These are phyloP conservation scores for Sarcophilus harrisii DNA, from an alignment of 2,797 vertebrate species.

Conservation along the genomic window DNA sequence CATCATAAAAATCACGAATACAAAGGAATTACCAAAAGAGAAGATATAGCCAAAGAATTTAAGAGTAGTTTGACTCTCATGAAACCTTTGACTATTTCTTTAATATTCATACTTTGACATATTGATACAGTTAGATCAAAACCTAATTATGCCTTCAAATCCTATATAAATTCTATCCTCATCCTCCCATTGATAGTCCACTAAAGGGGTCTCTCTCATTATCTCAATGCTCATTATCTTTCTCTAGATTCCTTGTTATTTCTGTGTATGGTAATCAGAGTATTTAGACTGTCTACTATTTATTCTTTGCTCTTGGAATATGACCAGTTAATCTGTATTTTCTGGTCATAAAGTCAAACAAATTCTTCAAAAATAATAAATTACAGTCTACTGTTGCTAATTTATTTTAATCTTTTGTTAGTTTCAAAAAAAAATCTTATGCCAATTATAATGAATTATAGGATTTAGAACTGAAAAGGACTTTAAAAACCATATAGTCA, in stretches of 20 bases:
- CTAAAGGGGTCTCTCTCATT: not conserved
- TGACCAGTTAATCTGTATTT: not conserved
- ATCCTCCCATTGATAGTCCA: not conserved
- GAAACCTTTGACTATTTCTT: slow-evolving; percentile 89
- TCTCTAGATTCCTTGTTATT: slow-evolving; percentile 9
- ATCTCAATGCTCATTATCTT: slow-evolving; percentile 13
- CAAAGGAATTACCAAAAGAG: slow-evolving; percentile 62
- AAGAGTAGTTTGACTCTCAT: slow-evolving; percentile 87
- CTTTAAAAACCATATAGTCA: not conserved
- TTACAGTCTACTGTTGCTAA: not conserved
- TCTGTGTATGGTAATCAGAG: not conserved
- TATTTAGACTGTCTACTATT: not conserved
- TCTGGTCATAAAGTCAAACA: not conserved
- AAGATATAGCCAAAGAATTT: slow-evolving; percentile 82
- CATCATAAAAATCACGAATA: not conserved
- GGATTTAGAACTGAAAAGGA: not conserved
- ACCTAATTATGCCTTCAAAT: not conserved
- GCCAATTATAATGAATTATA: not conserved
- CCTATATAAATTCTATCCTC: not conserved
- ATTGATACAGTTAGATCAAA: not conserved
- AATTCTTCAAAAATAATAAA: not conserved
- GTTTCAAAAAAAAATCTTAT: not conserved
- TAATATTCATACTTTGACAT: slow-evolving; percentile 75
- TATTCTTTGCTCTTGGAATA: not conserved
- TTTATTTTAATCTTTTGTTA: not conserved